A percentile compares a stretch with the other conserved stretches of the same genome.
phyloP scores from a whole-genome alignment of 2,888 invertebrate species.

The Agonopterix arenella region DNA sequence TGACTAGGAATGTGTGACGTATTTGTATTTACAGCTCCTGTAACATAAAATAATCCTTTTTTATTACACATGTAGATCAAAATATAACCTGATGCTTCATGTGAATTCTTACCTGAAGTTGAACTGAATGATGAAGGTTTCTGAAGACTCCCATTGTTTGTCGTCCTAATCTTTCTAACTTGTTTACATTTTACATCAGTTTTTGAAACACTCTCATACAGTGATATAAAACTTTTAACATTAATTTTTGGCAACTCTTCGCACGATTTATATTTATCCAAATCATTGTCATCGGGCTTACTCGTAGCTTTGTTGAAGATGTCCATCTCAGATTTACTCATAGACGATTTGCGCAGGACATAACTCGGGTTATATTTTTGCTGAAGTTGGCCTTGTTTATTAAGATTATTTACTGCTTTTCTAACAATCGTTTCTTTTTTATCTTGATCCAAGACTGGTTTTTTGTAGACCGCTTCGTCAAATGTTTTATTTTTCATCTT shows the following conservation, averaged over 20 bases:
- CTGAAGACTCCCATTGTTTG: conserved; percentile 26
- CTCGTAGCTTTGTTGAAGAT: conserved; percentile 55
- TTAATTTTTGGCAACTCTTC: conserved; percentile 64
- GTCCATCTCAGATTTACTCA: conserved; percentile 71
- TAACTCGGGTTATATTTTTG: conserved; percentile 23
- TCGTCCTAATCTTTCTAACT: conserved; percentile 27
- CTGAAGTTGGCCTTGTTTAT: conserved; percentile 20
- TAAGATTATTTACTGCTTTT: conserved; percentile 22
- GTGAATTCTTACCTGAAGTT: conserved; percentile 41
- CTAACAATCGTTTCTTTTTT: conserved; percentile 19
- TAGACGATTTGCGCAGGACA: conserved; percentile 41
- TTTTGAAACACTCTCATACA: conserved; percentile 61
- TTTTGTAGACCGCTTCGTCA: conserved; percentile 14
- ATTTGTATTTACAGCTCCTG: conserved; percentile 37
- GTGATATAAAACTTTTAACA: conserved; percentile 60
- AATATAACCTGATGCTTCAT: too few relatives aligned
- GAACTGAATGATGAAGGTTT: conserved; percentile 38
- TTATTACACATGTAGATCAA: not conserved
- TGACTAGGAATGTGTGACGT: conserved; percentile 6
- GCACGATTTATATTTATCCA: conserved; percentile 62
- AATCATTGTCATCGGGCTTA: conserved; percentile 32
- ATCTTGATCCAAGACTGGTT: conserved; percentile 1
- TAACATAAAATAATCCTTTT: conserved; percentile 10
- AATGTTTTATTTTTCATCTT: conserved; percentile 24
- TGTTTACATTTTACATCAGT: conserved; percentile 30